Conservation (phyloP, 2,797 vertebrate species). For the Naso thynnoides region DNA sequence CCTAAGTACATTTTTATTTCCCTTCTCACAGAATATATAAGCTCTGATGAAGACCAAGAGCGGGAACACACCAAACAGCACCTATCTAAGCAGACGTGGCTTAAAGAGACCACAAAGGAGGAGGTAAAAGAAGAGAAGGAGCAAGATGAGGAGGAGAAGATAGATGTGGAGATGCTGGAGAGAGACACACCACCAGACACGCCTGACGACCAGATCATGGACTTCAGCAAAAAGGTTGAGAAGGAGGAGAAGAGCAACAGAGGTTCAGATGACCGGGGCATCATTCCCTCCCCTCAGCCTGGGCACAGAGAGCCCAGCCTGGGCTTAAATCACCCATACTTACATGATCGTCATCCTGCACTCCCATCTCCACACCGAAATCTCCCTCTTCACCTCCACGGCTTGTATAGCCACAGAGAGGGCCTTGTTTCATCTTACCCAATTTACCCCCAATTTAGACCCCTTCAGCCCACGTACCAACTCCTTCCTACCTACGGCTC, state of each 20-base stretch:
- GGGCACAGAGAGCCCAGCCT: slow-evolving; percentile 44
- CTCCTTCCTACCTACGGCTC: slow-evolving; percentile 74
- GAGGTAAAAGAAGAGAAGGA: slow-evolving; percentile 64
- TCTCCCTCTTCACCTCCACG: slow-evolving; percentile 77
- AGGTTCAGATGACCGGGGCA: slow-evolving; percentile 29
- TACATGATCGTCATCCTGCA: slow-evolving; percentile 38
- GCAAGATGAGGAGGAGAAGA: slow-evolving; percentile 75
- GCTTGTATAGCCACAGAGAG: slow-evolving; percentile 77
- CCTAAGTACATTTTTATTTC: background rate
- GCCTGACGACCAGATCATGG: slow-evolving; percentile 80
- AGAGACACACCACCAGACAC: slow-evolving; percentile 83
- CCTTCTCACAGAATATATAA: slow-evolving; percentile 69
- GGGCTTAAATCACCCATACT: slow-evolving; percentile 35
- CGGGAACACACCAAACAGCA: slow-evolving; percentile 61
- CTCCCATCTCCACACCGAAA: slow-evolving; percentile 54
- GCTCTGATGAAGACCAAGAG: slow-evolving; percentile 56
- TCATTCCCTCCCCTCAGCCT: slow-evolving; percentile 27
- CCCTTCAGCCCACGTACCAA: slow-evolving; percentile 76
- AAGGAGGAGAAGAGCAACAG: slow-evolving; percentile 39
- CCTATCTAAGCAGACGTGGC: slow-evolving; percentile 70
- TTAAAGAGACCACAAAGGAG: slow-evolving; percentile 51
- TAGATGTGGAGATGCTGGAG: slow-evolving; percentile 80
- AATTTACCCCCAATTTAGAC: slow-evolving; percentile 74
- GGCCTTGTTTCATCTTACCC: slow-evolving; percentile 78
- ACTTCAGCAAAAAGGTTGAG: slow-evolving; percentile 78